These are phyloP conservation scores for Acrobasis repandana DNA, from an alignment of 2,888 invertebrate genomes.

Conservation along the genomic window DNA sequence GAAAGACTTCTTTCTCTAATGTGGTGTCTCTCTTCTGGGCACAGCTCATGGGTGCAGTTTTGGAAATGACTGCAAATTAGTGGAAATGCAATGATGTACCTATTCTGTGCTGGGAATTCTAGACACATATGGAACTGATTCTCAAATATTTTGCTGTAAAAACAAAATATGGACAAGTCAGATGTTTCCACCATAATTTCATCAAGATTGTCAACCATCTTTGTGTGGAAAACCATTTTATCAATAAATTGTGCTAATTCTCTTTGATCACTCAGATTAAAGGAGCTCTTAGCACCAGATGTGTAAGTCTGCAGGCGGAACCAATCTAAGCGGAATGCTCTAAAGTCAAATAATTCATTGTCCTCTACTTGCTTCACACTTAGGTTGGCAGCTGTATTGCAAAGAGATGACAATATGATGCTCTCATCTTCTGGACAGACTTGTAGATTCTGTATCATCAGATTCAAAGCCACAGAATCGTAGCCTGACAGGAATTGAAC, in stretches of 20 bases:
- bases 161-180: slow-evolving; percentile 98
- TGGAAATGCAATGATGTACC: slow-evolving; percentile 98
- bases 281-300: slow-evolving; percentile 91
- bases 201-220: slow-evolving; percentile 98
- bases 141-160: slow-evolving; percentile 98
- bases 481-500: slow-evolving; percentile 98
- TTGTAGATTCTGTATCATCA: slow-evolving; percentile 91
- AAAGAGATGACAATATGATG: slow-evolving; percentile 95
- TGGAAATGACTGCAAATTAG: slow-evolving; percentile 99
- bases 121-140: slow-evolving; percentile 99
- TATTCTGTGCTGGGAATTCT: slow-evolving; percentile 98
- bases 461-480: slow-evolving; percentile 95
- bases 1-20: slow-evolving; percentile 97
- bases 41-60: slow-evolving; percentile 98
- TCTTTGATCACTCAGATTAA: slow-evolving; percentile 91
- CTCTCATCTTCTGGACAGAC: slow-evolving; percentile 97
- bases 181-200: slow-evolving; percentile 98
- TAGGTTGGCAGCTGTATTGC: slow-evolving; percentile 92
- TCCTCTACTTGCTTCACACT: slow-evolving; percentile 98
- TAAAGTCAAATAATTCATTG: slow-evolving; percentile 97
- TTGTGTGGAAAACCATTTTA: slow-evolving; percentile 97
- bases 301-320: slow-evolving; percentile 97
- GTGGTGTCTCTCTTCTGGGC: slow-evolving; percentile 98
- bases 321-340: slow-evolving; percentile 98
- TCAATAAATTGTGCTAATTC: slow-evolving; percentile 96